Percentiles rank a stretch among this genome's conserved stretches.
These are phyloP conservation scores for Brachionus rotundiformis DNA, from an alignment of 1,140 invertebrate species.

Conservation along the genomic window DNA sequence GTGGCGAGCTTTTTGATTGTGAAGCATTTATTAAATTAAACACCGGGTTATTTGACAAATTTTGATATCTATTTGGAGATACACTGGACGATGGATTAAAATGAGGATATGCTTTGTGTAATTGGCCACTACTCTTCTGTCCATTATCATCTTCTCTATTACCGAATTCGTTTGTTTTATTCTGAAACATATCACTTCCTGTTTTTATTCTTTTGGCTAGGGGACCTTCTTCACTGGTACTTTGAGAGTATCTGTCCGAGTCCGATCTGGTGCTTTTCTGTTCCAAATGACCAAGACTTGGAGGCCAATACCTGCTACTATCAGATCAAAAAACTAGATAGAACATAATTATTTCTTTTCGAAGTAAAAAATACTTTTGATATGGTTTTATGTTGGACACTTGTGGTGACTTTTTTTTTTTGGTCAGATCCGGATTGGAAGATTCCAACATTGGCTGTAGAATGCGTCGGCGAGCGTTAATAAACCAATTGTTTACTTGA, in stretches of 20 bases:
- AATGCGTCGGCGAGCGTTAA: conserved; percentile 86
- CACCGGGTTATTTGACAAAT: neutral
- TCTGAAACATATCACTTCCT: neutral
- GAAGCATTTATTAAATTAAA: neutral
- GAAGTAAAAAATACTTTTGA: conserved; percentile 49
- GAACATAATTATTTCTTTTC: too few relatives aligned
- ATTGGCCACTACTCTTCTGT: neutral
- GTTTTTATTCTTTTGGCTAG: neutral
- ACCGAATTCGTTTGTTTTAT: neutral
- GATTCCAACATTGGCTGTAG: conserved; percentile 69
- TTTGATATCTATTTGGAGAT: neutral
- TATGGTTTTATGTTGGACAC: conserved; percentile 25
- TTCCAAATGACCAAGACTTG: neutral
- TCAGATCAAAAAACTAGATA: too few relatives aligned
- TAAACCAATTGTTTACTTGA: conserved; percentile 73
- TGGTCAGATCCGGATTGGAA: conserved; percentile 44
- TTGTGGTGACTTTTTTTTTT: conserved; percentile 46
- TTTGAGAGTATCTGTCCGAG: neutral
- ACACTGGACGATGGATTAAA: neutral
- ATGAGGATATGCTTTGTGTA: neutral
- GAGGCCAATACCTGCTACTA: conserved; percentile 34
- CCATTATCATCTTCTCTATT: neutral
- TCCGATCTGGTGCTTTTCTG: neutral
- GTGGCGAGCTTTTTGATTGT: neutral
- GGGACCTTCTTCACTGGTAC: neutral